Conservation (phyloP, 2,797 vertebrate genomes). For the Peromyscus eremicus region DNA sequence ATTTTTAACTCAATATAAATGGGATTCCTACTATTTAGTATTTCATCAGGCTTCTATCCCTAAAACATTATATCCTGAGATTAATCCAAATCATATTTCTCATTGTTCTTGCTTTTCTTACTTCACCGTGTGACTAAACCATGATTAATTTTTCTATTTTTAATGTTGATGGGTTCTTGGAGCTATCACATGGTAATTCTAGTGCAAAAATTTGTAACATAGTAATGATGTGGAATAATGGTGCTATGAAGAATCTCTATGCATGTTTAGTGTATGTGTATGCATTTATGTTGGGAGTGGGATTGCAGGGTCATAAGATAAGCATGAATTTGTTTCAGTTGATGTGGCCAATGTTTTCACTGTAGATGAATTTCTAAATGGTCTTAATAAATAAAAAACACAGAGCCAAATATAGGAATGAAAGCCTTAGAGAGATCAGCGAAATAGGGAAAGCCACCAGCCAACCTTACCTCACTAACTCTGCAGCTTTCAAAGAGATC, state of each 20-base stretch:
- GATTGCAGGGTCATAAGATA: not conserved
- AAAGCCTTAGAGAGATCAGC: too few relatives aligned
- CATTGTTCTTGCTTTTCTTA: not conserved
- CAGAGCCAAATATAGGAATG: too few relatives aligned
- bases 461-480: too few relatives aligned
- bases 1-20: conserved; percentile 13
- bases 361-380: too few relatives aligned
- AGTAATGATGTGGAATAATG: not conserved
- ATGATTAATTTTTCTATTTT: not conserved
- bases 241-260: not conserved
- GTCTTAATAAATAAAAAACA: too few relatives aligned
- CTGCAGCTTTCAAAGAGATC: too few relatives aligned
- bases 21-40: not conserved
- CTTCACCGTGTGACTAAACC: not conserved
- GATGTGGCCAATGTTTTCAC: not conserved
- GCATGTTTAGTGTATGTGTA: not conserved
- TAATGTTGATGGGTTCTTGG: not conserved
- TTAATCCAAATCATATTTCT: not conserved
- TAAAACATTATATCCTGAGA: not conserved
- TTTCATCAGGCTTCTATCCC: not conserved
- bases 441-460: too few relatives aligned
- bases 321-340: not conserved
- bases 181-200: not conserved
- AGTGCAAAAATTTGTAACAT: not conserved
- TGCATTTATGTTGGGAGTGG: not conserved